Conservation (phyloP, 2,888 invertebrate species). For the Drosophila demipolita region DNA sequence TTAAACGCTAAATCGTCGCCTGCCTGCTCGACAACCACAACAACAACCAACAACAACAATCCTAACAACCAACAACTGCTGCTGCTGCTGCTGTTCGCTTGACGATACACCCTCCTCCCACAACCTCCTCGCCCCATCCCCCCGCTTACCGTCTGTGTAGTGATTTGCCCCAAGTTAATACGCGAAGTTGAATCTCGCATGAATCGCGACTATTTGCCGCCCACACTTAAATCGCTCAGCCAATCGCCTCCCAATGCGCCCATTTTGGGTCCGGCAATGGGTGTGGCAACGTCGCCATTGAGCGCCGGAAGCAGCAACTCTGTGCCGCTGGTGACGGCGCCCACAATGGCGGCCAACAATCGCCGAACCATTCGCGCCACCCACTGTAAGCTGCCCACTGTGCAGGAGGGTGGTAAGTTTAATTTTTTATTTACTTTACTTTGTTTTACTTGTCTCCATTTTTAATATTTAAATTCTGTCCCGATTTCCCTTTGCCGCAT, state of each 20-base stretch:
- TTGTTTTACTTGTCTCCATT: background rate
- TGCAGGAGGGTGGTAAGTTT: slow-evolving; percentile 91
- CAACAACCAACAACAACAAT: slow-evolving; percentile 29
- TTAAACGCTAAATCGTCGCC: slow-evolving; percentile 60
- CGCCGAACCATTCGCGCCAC: slow-evolving; percentile 81
- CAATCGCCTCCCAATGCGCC: slow-evolving; percentile 80
- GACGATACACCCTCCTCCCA: background rate
- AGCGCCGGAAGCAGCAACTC: slow-evolving; percentile 55
- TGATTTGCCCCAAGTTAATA: slow-evolving; percentile 94
- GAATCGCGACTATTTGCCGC: slow-evolving; percentile 92
- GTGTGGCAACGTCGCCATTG: slow-evolving; percentile 44
- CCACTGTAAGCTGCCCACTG: slow-evolving; percentile 87
- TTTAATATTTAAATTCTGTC: background rate
- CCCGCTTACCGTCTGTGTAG: slow-evolving; percentile 86
- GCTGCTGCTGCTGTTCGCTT: slow-evolving; percentile 42
- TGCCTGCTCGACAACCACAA: slow-evolving; percentile 36
- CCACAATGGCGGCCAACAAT: slow-evolving; percentile 70
- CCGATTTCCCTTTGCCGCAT: slow-evolving; percentile 6
- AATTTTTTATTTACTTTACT: slow-evolving; percentile 2
- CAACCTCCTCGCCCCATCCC: background rate
- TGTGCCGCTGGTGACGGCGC: slow-evolving; percentile 69
- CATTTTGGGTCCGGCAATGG: slow-evolving; percentile 47
- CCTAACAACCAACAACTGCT: slow-evolving; percentile 23
- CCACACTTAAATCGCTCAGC: slow-evolving; percentile 86
- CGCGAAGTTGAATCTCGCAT: slow-evolving; percentile 95